Conservation (phyloP, 1,140 invertebrate genomes). For the Sycobia sp. region DNA sequence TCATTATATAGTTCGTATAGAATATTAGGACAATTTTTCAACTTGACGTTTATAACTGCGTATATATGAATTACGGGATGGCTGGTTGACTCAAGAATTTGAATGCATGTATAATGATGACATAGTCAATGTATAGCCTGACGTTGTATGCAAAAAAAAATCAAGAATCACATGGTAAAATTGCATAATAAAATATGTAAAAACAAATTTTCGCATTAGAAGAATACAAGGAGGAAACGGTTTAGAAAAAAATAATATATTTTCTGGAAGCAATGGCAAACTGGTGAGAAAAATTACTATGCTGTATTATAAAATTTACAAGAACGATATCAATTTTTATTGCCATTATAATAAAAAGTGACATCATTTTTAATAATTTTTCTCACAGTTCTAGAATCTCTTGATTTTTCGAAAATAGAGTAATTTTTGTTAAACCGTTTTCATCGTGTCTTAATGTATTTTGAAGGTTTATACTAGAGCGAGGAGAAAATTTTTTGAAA, state of each 20-base stretch:
- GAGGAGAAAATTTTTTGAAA: slow-evolving; percentile 3
- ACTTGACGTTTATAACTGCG: slow-evolving; percentile 29
- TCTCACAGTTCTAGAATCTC: too few species aligned
- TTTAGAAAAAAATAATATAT: background rate
- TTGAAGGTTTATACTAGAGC: slow-evolving; percentile 25
- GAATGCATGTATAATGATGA: slow-evolving; percentile 15
- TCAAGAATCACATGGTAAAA: slow-evolving; percentile 18
- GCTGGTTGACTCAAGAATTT: slow-evolving; percentile 16
- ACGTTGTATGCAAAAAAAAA: slow-evolving; percentile 23
- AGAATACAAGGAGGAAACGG: too few species aligned
- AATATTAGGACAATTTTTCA: slow-evolving; percentile 34
- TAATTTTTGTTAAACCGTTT: background rate
- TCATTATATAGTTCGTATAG: slow-evolving; percentile 30
- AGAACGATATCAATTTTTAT: too few species aligned
- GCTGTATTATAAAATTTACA: too few species aligned
- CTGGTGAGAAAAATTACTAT: too few species aligned
- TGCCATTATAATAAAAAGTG: too few species aligned
- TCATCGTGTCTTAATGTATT: slow-evolving; percentile 1
- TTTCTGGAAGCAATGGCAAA: too few species aligned
- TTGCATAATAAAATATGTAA: slow-evolving; percentile 14
- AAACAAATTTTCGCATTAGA: background rate
- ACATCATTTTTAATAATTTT: too few species aligned
- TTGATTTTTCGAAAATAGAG: too few species aligned
- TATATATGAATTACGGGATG: slow-evolving; percentile 25
- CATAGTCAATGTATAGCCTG: slow-evolving; percentile 30